Conservation (phyloP, 2,888 invertebrate genomes). For the Catocala nupta region DNA sequence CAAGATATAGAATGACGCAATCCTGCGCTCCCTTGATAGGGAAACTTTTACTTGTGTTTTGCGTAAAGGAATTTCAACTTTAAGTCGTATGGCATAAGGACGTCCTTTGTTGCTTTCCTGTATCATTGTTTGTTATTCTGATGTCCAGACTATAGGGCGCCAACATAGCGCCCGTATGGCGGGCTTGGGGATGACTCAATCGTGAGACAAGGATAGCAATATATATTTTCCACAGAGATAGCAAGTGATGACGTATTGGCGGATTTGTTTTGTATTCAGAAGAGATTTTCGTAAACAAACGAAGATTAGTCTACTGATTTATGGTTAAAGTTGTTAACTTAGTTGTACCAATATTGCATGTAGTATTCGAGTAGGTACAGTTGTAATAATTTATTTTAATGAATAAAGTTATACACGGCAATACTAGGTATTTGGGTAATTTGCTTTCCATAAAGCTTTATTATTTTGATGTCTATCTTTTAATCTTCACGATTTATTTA, state of each 20-base stretch:
- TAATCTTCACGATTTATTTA: too few species aligned
- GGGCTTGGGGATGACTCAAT: slow-evolving; percentile 38
- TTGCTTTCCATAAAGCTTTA: too few species aligned
- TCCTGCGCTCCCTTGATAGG: slow-evolving; percentile 56
- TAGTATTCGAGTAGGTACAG: too few species aligned
- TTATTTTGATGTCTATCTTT: too few species aligned
- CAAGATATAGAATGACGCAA: slow-evolving; percentile 68
- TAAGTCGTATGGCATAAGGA: slow-evolving; percentile 26
- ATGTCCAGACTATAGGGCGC: slow-evolving; percentile 66
- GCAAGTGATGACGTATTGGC: slow-evolving; percentile 18
- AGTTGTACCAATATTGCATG: neutral
- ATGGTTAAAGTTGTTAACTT: neutral
- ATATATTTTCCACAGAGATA: slow-evolving; percentile 3
- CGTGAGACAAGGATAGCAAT: slow-evolving; percentile 20
- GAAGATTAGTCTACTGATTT: slow-evolving; percentile 20
- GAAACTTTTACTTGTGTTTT: slow-evolving; percentile 15
- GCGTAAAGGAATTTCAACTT: slow-evolving; percentile 33
- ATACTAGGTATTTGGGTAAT: too few species aligned
- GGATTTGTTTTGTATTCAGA: slow-evolving; percentile 11
- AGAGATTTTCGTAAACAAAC: slow-evolving; percentile 23
- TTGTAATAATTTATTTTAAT: too few species aligned
- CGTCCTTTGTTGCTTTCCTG: neutral
- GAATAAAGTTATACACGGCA: too few species aligned
- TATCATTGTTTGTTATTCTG: slow-evolving; percentile 43
- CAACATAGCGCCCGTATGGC: slow-evolving; percentile 39